Percentiles rank a stretch among this genome's conserved stretches.
phyloP scores from a whole-genome alignment of 2,113 vertebrate genomes.

The Leptobrachium leishanense region DNA sequence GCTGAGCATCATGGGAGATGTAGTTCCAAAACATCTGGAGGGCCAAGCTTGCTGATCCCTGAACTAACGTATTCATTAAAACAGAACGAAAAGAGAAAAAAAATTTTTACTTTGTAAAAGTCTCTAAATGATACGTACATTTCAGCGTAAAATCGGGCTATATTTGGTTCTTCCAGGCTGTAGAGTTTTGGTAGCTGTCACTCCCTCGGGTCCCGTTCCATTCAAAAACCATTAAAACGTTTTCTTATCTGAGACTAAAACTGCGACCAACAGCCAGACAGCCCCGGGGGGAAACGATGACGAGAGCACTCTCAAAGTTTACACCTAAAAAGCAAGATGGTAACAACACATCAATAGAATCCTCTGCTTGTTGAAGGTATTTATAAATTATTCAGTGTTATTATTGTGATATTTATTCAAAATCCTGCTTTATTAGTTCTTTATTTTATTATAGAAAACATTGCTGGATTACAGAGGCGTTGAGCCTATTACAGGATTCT shows the following conservation, averaged over 20 bases:
- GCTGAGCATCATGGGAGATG: too few species aligned
- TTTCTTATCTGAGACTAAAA: constrained; percentile 33
- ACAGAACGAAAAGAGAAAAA: too few species aligned
- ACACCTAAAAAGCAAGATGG: constrained; percentile 33
- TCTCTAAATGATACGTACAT: background rate
- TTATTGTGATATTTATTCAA: constrained; percentile 9
- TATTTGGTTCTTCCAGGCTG: too few species aligned
- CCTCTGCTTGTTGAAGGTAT: background rate
- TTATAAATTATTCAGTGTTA: constrained; percentile 28
- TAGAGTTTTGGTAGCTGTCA: background rate
- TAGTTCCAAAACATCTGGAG: too few species aligned
- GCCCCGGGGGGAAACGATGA: background rate
- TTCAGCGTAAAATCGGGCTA: too few species aligned
- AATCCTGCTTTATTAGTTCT: background rate
- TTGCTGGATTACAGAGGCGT: background rate
- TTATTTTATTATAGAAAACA: background rate
- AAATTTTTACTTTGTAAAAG: too few species aligned
- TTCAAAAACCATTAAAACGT: constrained; percentile 39
- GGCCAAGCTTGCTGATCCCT: too few species aligned
- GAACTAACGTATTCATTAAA: too few species aligned
- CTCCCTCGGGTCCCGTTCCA: constrained; percentile 8
- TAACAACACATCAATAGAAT: constrained; percentile 1
- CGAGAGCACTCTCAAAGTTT: constrained; percentile 2
- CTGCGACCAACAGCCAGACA: background rate
- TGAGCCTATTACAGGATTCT: background rate